Evolutionary conservation across 2,888 invertebrate species (phyloP).

Genomic region (Chloroclystis v-ata): DNA sequence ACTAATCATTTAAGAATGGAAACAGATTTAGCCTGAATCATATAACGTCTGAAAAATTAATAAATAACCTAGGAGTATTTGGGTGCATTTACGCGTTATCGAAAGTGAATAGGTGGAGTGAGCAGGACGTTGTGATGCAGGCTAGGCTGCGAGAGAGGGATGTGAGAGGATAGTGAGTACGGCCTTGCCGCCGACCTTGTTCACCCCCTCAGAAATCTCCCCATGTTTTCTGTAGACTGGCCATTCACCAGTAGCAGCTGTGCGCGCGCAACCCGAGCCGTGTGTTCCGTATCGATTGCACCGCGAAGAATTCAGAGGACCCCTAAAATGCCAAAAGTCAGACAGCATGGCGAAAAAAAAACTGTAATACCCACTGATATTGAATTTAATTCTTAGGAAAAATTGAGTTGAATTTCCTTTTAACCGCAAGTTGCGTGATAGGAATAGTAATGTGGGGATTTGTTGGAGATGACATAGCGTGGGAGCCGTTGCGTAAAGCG

Average conservation of each 20-base stretch:
- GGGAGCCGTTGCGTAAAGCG: conserved; percentile 30
- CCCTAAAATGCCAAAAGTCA: conserved; percentile 33
- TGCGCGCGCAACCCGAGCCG: conserved; percentile 66
- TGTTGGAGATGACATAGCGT: conserved; percentile 17
- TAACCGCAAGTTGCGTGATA: neutral
- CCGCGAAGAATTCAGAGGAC: conserved; percentile 42
- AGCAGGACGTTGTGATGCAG: conserved; percentile 35
- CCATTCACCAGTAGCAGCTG: conserved; percentile 64
- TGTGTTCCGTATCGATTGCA: conserved; percentile 63
- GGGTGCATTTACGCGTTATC: conserved; percentile 56
- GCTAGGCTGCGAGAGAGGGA: conserved; percentile 45
- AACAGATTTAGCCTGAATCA: neutral
- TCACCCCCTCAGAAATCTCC: conserved; percentile 50
- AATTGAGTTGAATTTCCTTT: neutral
- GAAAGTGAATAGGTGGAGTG: conserved; percentile 59
- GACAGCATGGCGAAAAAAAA: conserved; percentile 23
- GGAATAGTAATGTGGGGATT: conserved; percentile 8
- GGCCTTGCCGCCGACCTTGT: conserved; percentile 69
- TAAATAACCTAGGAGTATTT: conserved; percentile 45
- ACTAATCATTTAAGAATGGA: neutral
- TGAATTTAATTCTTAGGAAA: neutral
- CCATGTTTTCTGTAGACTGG: conserved; percentile 53
- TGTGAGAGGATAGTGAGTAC: conserved; percentile 56
- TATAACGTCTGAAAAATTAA: conserved; percentile 31
- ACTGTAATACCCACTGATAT: neutral